Conservation (phyloP, 2,113 vertebrate species). For the Pterocles gutturalis region DNA sequence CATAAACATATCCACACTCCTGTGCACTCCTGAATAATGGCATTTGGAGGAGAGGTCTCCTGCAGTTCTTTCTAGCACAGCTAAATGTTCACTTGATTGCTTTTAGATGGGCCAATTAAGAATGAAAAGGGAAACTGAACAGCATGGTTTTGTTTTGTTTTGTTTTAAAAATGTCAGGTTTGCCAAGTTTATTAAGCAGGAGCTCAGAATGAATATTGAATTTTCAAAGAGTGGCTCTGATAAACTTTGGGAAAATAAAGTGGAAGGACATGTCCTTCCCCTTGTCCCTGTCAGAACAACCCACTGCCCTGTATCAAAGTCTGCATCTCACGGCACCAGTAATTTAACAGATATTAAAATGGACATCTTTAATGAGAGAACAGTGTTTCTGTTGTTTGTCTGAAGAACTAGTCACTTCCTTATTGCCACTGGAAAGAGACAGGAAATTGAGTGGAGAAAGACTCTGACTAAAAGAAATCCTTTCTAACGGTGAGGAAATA, state of each 20-base stretch:
- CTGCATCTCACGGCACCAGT: background rate
- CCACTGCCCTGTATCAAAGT: background rate
- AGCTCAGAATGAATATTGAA: constrained; percentile 32
- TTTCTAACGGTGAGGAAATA: background rate
- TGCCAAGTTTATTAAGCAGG: constrained; percentile 58
- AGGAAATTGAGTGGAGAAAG: background rate
- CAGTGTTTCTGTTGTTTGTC: background rate
- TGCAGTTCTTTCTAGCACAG: constrained; percentile 55
- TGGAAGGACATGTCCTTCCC: background rate
- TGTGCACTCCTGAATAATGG: constrained; percentile 57
- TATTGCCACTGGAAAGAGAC: background rate
- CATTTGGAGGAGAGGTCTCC: constrained; percentile 64
- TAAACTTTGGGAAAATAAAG: constrained; percentile 20
- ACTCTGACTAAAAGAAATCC: background rate
- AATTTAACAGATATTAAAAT: background rate
- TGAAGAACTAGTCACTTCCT: background rate
- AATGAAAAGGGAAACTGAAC: constrained; percentile 67
- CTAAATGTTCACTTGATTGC: constrained; percentile 71
- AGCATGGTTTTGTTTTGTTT: constrained; percentile 70
- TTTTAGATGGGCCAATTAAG: constrained; percentile 76
- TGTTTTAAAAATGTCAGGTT: constrained; percentile 63
- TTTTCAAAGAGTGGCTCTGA: constrained; percentile 5
- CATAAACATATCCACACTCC: constrained; percentile 18
- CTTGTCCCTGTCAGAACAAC: background rate
- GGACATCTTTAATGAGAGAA: background rate